Percentiles rank a stretch among this genome's conserved stretches.
These are phyloP conservation scores for Alloplasta piceator DNA, from an alignment of 2,888 invertebrate genomes.

Conservation along the genomic window DNA sequence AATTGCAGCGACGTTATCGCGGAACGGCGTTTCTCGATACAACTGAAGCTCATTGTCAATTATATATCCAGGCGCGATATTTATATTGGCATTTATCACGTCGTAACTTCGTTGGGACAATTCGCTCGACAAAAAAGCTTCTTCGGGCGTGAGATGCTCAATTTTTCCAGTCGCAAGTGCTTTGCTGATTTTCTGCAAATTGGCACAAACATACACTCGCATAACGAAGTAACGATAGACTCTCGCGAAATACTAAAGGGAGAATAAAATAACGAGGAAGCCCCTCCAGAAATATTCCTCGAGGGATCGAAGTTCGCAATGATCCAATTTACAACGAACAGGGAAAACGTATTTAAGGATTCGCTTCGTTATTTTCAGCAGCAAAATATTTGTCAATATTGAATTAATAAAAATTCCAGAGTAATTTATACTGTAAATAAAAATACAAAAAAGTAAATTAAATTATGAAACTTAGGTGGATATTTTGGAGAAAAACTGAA, in stretches of 20 bases:
- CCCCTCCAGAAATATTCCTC: background rate
- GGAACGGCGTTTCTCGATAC: conserved; percentile 85
- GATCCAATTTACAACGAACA: conserved; percentile 15
- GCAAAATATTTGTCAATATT: too few species aligned
- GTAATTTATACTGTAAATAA: too few species aligned
- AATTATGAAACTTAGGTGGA: too few species aligned
- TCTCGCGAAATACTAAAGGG: background rate
- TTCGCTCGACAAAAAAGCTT: conserved; percentile 86
- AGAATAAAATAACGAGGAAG: background rate
- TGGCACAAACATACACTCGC: background rate
- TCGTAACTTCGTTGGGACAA: conserved; percentile 85
- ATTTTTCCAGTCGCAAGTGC: conserved; percentile 85
- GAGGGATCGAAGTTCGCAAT: conserved; percentile 10
- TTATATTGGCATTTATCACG: conserved; percentile 85
- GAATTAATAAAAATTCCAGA: too few species aligned
- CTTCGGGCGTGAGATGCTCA: conserved; percentile 85
- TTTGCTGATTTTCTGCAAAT: conserved; percentile 83
- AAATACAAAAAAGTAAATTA: too few species aligned
- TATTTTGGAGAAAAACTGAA: too few species aligned
- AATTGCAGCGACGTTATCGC: conserved; percentile 82
- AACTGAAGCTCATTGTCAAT: conserved; percentile 84
- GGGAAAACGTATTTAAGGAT: background rate
- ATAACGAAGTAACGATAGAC: background rate
- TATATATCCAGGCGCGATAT: conserved; percentile 86
- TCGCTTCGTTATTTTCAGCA: background rate